These are phyloP conservation scores for Metellina segmentata DNA, from an alignment of 2,888 invertebrate species.

Conservation along the genomic window DNA sequence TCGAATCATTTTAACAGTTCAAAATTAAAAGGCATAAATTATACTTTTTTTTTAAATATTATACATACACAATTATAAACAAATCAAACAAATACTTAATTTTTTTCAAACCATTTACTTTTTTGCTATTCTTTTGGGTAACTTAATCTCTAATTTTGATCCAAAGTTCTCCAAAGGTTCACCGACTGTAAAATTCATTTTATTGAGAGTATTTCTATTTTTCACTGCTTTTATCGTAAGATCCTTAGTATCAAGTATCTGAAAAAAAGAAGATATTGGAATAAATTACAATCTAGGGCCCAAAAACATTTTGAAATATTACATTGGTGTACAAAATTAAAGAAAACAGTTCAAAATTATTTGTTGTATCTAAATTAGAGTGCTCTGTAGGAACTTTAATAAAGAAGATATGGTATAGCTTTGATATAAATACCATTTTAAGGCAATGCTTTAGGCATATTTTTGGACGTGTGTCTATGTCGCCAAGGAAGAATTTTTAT, in stretches of 20 bases:
- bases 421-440: no score
- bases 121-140: slow-evolving; percentile 82
- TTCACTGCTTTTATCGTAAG: slow-evolving; percentile 86
- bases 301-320: no score
- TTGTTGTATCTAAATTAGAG: no score
- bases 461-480: no score
- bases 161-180: slow-evolving; percentile 87
- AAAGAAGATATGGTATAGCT: no score
- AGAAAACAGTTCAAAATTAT: no score
- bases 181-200: slow-evolving; percentile 85
- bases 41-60: background rate
- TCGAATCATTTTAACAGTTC: no score
- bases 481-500: no score
- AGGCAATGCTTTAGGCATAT: no score
- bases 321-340: no score
- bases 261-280: slow-evolving; percentile 77
- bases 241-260: slow-evolving; percentile 89
- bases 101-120: slow-evolving; percentile 29
- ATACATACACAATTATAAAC: slow-evolving; percentile 7
- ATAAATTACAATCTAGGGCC: background rate
- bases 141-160: slow-evolving; percentile 87
- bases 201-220: slow-evolving; percentile 83
- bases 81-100: background rate
- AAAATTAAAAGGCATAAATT: no score
- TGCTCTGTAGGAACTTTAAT: no score